phyloP scores from a whole-genome alignment of 2,113 vertebrate species.

The Myxocyprinus asiaticus region DNA sequence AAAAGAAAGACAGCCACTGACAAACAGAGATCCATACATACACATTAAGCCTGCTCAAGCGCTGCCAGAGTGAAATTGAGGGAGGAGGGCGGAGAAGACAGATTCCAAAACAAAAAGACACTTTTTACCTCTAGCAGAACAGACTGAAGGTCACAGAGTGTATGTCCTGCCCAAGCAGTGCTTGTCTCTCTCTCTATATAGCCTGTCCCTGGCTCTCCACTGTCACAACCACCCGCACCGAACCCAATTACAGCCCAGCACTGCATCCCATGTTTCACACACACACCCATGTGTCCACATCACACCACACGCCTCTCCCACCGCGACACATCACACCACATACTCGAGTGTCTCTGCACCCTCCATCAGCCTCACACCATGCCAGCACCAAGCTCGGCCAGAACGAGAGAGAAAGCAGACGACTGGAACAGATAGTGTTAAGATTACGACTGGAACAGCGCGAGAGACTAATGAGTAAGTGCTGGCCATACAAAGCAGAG shows the following conservation, averaged over 20 bases:
- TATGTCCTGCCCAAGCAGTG: not conserved
- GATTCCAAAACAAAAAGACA: no score
- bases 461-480: not conserved
- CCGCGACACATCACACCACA: constrained; percentile 61
- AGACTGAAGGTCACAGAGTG: constrained; percentile 39
- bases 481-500: not conserved
- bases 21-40: no score
- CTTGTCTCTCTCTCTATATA: constrained; percentile 30
- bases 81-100: no score
- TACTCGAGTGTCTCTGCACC: constrained; percentile 50
- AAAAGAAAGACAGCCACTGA: no score
- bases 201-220: not conserved
- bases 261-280: constrained; percentile 22
- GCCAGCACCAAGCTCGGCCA: constrained; percentile 6
- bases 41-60: no score
- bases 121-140: not conserved
- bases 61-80: no score
- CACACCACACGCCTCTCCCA: constrained; percentile 64
- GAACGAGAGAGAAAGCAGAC: not conserved
- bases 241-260: constrained; percentile 67
- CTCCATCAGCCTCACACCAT: constrained; percentile 26
- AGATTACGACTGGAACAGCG: constrained; percentile 26
- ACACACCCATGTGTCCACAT: constrained; percentile 48
- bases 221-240: constrained; percentile 34
- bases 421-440: constrained; percentile 34